Conservation (phyloP, 1,140 invertebrate genomes). For the Mycetomoellerius zeteki region DNA sequence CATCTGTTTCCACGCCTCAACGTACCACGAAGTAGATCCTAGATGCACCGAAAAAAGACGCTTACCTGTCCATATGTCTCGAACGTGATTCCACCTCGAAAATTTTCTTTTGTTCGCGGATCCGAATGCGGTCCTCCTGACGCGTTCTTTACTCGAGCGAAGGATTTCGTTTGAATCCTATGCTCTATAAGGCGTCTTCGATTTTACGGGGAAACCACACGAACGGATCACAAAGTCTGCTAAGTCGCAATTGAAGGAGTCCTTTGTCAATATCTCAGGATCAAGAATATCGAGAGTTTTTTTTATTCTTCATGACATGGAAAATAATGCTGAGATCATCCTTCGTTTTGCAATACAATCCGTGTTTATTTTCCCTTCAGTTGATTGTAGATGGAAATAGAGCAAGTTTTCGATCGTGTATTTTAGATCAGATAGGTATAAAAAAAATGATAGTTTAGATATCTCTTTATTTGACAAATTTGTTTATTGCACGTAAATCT, state of each 20-base stretch:
- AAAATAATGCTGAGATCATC: conserved; percentile 11
- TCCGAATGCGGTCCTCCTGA: not conserved
- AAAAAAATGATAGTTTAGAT: not conserved
- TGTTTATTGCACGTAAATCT: not conserved
- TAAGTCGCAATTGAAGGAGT: conserved; percentile 26
- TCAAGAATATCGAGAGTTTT: conserved; percentile 20
- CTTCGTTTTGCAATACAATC: not conserved
- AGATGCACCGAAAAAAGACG: conserved; percentile 21
- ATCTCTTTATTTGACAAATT: conserved; percentile 17
- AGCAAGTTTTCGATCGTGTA: not conserved
- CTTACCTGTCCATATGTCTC: conserved; percentile 72
- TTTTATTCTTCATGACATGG: not conserved
- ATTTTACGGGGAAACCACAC: conserved; percentile 44
- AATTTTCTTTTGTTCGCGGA: conserved; percentile 68
- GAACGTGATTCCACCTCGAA: conserved; percentile 41
- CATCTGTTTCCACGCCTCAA: conserved; percentile 77
- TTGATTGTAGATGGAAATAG: not conserved
- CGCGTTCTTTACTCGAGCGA: conserved; percentile 54
- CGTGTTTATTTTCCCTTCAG: not conserved
- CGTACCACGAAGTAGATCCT: conserved; percentile 49
- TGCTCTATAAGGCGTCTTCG: conserved; percentile 17
- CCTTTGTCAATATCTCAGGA: conserved; percentile 53
- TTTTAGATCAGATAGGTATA: not conserved
- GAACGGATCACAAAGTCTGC: conserved; percentile 15
- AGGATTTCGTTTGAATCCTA: conserved; percentile 52